A percentile compares a stretch with the other conserved stretches of the same genome.
These are phyloP conservation scores for Naso thynnoides DNA, from an alignment of 2,797 vertebrate species.

Conservation along the genomic window DNA sequence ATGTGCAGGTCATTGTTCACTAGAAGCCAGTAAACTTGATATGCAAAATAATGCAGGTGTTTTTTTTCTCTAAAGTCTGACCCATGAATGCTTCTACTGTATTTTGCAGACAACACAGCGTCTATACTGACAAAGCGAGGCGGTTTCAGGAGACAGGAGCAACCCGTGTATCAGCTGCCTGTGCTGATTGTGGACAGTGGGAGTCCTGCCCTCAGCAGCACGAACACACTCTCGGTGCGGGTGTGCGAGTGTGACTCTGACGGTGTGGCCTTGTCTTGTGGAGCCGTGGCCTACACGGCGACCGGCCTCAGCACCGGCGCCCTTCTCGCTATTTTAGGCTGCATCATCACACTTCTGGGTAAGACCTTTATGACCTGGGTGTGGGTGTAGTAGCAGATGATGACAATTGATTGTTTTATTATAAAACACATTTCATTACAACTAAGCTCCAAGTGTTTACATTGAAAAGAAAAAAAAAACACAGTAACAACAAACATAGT, in stretches of 20 bases:
- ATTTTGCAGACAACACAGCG: slow-evolving; percentile 92
- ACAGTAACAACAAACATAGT: too few species aligned
- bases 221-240: slow-evolving; percentile 93
- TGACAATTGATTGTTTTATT: too few species aligned
- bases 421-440: too few species aligned
- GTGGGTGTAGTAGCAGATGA: too few species aligned
- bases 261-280: slow-evolving; percentile 90
- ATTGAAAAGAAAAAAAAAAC: too few species aligned
- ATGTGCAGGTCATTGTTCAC: slow-evolving; percentile 25
- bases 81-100: background rate
- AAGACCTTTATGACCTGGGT: slow-evolving; percentile 60
- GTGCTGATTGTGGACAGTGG: slow-evolving; percentile 95
- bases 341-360: slow-evolving; percentile 94
- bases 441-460: too few species aligned
- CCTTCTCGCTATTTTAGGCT: slow-evolving; percentile 95
- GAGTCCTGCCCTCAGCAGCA: slow-evolving; percentile 93
- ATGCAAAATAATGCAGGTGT: slow-evolving; percentile 8
- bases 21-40: slow-evolving; percentile 21
- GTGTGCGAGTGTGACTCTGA: slow-evolving; percentile 94
- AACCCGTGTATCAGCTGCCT: slow-evolving; percentile 91
- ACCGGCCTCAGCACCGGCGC: slow-evolving; percentile 95
- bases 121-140: slow-evolving; percentile 90
- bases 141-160: slow-evolving; percentile 92
- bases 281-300: slow-evolving; percentile 92
- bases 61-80: background rate